Base-by-base conservation (phyloP, 2,888 invertebrate genomes). In the Epiblema foenella region DNA sequence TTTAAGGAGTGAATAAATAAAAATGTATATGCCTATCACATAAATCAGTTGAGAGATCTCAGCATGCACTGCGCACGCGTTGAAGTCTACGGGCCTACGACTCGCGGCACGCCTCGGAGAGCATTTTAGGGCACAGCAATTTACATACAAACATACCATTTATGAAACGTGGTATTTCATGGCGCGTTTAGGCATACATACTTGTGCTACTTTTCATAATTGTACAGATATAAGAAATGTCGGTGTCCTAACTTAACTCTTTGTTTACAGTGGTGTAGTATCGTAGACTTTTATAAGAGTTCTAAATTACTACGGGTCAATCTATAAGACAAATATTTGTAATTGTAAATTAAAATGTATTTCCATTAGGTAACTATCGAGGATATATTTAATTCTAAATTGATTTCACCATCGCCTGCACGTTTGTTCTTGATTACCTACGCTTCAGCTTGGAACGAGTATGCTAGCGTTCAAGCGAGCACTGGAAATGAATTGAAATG, bases 101-200 rank as follows among this genome's bases (percentile, higher is more conserved):
- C 52, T 18, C 29, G 58, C 33, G 49, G 24, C 49, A 15, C 64
- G 24, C 51, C 69, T 58, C 24, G 10, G n/a, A 52, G 54, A 24
- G 37, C 42, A 59, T 69, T 62, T 68, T 64, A 59, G 52, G 51
- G 52, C 64, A 42, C 39, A 42, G 64, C 52, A 52, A 64, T 64
- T 52, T 52, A 69, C 69, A 59, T 59, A 59, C 69, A 65, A 69
- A 52, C 57, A 2, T 57, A 58, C 64, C 57, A 56, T 58, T 37
- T 24, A 64, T 51, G 29, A 64, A 29, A 11, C 39, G n/a, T 39
- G 58, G 29, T n/a, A 10, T 51, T 58, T 11, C 33, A 24, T 12
- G 59, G 9, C 11, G 9, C 39, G 39, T 33, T 46, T 17, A 17
- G 42, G 39, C 39, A 64, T 64, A 17, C 51, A 24, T 59, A 17